Percentiles rank a stretch among this genome's conserved stretches.
Conservation (phyloP, 2,113 vertebrate genomes). For the Colinus virginianus region DNA sequence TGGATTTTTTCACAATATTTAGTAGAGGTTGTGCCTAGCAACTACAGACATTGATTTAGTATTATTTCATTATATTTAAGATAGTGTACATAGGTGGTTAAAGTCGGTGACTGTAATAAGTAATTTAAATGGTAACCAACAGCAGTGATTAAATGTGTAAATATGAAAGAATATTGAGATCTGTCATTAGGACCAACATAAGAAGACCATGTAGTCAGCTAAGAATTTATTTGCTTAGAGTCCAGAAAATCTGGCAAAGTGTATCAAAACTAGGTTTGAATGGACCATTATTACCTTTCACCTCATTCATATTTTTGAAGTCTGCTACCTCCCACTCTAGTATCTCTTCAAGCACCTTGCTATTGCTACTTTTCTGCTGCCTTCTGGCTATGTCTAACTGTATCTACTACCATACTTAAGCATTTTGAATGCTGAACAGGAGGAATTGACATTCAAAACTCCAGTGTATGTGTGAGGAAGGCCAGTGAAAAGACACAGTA, state of each 20-base stretch:
- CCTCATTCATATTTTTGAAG: background rate
- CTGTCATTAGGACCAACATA: background rate
- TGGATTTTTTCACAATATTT: background rate
- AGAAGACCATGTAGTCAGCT: background rate
- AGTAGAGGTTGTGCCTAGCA: background rate
- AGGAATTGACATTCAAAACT: background rate
- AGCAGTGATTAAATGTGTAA: background rate
- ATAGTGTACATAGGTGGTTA: background rate
- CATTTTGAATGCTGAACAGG: background rate
- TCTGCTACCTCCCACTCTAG: background rate
- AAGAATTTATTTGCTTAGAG: background rate
- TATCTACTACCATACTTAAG: background rate
- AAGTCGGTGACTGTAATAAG: background rate
- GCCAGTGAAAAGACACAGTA: rapidly evolving
- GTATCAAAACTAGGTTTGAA: background rate
- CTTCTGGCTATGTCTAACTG: background rate
- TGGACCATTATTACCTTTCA: background rate
- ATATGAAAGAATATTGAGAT: rapidly evolving
- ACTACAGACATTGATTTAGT: background rate
- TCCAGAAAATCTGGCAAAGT: background rate
- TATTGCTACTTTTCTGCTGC: background rate
- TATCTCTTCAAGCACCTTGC: background rate
- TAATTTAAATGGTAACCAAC: background rate
- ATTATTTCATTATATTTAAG: background rate
- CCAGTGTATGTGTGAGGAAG: background rate